These are phyloP conservation scores for Stylophora pistillata DNA, from an alignment of 64 coral and sea anemone species.

Conservation along the genomic window DNA sequence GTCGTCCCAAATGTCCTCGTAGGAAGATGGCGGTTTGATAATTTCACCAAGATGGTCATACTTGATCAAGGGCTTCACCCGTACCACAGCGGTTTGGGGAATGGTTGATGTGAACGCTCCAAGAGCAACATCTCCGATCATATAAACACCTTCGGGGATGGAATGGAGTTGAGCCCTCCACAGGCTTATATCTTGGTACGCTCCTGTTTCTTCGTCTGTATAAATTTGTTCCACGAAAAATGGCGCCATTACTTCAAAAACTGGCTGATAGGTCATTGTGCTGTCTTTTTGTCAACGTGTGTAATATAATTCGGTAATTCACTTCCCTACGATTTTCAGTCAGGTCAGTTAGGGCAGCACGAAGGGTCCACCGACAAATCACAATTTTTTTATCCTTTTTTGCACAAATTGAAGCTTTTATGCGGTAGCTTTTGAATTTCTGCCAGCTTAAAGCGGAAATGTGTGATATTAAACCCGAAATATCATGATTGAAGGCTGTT, in stretches of 20 bases:
- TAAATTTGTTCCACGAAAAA: background rate
- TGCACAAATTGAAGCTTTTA: no score
- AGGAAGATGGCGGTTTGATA: background rate
- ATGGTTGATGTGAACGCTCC: background rate
- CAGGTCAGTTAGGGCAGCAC: no score
- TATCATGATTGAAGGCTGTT: no score
- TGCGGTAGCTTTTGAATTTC: no score
- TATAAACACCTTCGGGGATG: conserved; percentile 3
- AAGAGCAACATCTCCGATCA: background rate
- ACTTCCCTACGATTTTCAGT: no score
- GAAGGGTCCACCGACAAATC: no score
- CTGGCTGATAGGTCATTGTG: background rate
- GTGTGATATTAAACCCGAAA: no score
- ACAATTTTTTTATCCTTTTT: no score
- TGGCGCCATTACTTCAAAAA: background rate
- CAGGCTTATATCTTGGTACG: background rate
- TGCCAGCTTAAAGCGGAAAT: no score
- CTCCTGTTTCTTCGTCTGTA: background rate
- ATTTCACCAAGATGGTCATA: background rate
- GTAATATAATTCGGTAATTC: no score
- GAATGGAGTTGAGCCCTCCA: background rate
- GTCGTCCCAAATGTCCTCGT: background rate
- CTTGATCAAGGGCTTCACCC: background rate
- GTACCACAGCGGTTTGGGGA: background rate
- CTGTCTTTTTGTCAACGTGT: no score